A percentile compares a stretch with the other conserved stretches of the same genome.
phyloP scores from a whole-genome alignment of 2,797 vertebrate genomes.

The Notamacropus eugenii region DNA sequence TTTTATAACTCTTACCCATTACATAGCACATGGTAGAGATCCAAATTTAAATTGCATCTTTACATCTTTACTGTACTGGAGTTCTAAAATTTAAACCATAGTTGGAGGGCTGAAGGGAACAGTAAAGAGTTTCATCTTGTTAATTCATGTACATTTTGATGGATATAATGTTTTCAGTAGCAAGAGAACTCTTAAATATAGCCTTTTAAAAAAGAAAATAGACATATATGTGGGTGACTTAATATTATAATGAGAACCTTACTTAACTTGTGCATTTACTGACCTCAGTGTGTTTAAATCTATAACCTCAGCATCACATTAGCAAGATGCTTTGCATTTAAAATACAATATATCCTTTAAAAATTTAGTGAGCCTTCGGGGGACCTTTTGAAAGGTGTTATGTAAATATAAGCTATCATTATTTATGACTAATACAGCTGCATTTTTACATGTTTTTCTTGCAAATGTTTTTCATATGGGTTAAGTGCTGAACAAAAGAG shows the following conservation, averaged over 20 bases:
- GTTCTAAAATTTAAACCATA: slow-evolving; percentile 56
- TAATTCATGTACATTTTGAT: slow-evolving; percentile 53
- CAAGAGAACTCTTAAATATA: slow-evolving; percentile 53
- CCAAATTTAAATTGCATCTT: slow-evolving; percentile 47
- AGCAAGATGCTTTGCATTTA: slow-evolving; percentile 52
- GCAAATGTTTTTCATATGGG: slow-evolving; percentile 32
- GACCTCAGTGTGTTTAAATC: slow-evolving; percentile 69
- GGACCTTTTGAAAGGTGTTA: slow-evolving; percentile 59
- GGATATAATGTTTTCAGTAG: slow-evolving; percentile 55
- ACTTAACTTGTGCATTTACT: slow-evolving; percentile 50
- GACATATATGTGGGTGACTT: slow-evolving; percentile 24
- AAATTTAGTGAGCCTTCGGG: slow-evolving; percentile 58
- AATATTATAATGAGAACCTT: slow-evolving; percentile 57
- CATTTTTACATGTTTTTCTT: slow-evolving; percentile 51
- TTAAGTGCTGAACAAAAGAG: slow-evolving; percentile 33
- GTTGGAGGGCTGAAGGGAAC: neutral
- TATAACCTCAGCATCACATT: slow-evolving; percentile 58
- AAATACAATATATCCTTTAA: slow-evolving; percentile 59
- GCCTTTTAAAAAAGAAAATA: slow-evolving; percentile 38
- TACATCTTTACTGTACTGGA: slow-evolving; percentile 36
- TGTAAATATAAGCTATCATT: slow-evolving; percentile 67
- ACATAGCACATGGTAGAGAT: slow-evolving; percentile 41
- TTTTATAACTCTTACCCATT: slow-evolving; percentile 46
- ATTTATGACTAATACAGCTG: slow-evolving; percentile 60
- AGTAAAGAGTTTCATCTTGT: slow-evolving; percentile 43